Conservation (phyloP, 2,888 invertebrate species). For the Drosophila kuntzei region DNA sequence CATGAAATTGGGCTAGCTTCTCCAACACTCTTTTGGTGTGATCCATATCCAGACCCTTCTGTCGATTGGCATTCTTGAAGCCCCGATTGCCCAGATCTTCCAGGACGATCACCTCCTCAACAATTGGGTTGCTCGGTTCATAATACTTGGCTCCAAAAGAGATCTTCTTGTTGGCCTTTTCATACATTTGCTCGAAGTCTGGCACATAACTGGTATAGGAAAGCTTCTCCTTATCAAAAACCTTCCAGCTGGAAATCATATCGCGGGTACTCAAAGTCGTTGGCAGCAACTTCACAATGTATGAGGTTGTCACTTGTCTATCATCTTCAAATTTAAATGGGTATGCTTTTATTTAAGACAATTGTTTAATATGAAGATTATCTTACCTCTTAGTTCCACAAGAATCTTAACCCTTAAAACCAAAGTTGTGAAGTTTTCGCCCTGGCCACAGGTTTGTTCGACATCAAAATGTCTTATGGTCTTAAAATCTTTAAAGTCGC, state of each 20-base stretch:
- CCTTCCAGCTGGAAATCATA: conserved; percentile 65
- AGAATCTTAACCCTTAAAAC: conserved; percentile 67
- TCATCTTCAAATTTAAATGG: conserved; percentile 50
- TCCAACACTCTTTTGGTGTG: conserved; percentile 83
- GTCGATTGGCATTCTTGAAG: conserved; percentile 70
- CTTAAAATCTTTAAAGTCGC: conserved; percentile 59
- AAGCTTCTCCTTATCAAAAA: conserved; percentile 82
- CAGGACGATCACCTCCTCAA: conserved; percentile 69
- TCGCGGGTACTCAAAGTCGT: conserved; percentile 46
- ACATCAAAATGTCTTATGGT: conserved; percentile 61
- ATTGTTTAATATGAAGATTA: background rate
- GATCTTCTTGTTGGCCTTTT: conserved; percentile 51
- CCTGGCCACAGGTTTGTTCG: conserved; percentile 60
- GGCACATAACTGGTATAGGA: conserved; percentile 76
- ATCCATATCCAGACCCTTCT: conserved; percentile 82
- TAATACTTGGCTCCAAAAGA: conserved; percentile 74
- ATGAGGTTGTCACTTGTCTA: conserved; percentile 53
- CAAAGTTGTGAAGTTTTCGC: conserved; percentile 81
- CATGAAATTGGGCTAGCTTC: conserved; percentile 86
- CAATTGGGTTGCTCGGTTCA: conserved; percentile 19
- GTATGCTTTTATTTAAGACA: background rate
- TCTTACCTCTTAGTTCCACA: conserved; percentile 66
- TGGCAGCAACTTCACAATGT: conserved; percentile 72
- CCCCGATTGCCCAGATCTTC: conserved; percentile 76
- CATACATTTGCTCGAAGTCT: conserved; percentile 77